These are phyloP conservation scores for Drosophila hawaiiensis DNA, from an alignment of 2,888 invertebrate species.

Conservation along the genomic window DNA sequence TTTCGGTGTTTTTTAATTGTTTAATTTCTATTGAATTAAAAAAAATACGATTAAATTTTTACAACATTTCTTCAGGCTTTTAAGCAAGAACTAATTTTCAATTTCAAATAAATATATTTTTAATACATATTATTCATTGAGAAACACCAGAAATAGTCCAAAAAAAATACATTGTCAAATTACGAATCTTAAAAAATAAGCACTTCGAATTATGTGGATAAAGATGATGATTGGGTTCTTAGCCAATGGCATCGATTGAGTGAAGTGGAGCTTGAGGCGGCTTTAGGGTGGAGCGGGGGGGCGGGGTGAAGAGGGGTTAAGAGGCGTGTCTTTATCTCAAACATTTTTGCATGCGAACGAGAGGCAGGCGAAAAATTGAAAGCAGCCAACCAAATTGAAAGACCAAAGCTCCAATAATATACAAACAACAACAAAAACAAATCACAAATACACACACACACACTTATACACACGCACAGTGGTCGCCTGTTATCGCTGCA, in stretches of 20 bases:
- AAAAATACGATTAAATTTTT: neutral
- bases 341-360: conserved; percentile 54
- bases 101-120: neutral
- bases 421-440: conserved; percentile 7
- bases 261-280: neutral
- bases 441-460: conserved; percentile 16
- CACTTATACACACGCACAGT: conserved; percentile 8
- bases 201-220: neutral
- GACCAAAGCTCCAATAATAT: conserved; percentile 34
- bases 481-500: conserved; percentile 37
- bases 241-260: conserved; percentile 2
- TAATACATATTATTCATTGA: neutral
- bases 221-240: neutral
- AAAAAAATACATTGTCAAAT: neutral
- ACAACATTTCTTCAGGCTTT: neutral
- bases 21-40: too few relatives aligned
- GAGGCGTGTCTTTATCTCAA: conserved; percentile 61
- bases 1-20: too few relatives aligned
- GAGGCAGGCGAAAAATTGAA: conserved; percentile 47
- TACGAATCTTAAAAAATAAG: neutral
- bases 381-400: conserved; percentile 75
- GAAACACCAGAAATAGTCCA: neutral
- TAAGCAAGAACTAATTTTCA: neutral
- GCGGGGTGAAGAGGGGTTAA: neutral
- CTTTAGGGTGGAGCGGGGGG: neutral